phyloP scores from a whole-genome alignment of 1,140 invertebrate genomes.

The Cecropterus lyciades region DNA sequence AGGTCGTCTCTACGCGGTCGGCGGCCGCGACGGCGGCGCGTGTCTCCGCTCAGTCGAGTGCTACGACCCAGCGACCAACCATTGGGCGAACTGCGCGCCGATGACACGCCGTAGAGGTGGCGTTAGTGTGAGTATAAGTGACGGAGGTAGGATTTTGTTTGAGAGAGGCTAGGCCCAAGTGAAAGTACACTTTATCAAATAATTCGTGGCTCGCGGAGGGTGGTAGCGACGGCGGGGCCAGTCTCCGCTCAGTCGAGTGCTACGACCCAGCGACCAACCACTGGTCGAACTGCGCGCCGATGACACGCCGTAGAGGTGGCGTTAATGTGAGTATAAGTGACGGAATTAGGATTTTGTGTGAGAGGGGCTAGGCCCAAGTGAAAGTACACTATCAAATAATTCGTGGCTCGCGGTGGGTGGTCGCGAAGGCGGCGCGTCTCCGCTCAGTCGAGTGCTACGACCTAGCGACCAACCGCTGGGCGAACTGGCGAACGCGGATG shows the following conservation, averaged over 20 bases:
- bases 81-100: slow-evolving; percentile 94
- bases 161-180: too few relatives aligned
- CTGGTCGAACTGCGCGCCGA: slow-evolving; percentile 95
- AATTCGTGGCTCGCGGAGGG: too few relatives aligned
- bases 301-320: slow-evolving; percentile 94
- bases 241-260: slow-evolving; percentile 95
- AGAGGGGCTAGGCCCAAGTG: too few relatives aligned
- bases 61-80: slow-evolving; percentile 96
- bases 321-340: slow-evolving; percentile 85
- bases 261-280: slow-evolving; percentile 96
- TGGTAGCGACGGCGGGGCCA: slow-evolving; percentile 95
- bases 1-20: slow-evolving; percentile 95
- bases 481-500: too few relatives aligned
- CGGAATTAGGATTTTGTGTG: too few relatives aligned
- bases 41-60: slow-evolving; percentile 96
- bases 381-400: too few relatives aligned
- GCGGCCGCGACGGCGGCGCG: slow-evolving; percentile 95
- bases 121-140: slow-evolving; percentile 85
- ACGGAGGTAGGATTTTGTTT: too few relatives aligned
- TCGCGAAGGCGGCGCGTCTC: slow-evolving; percentile 95
- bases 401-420: slow-evolving; percentile 97
- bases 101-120: slow-evolving; percentile 96
- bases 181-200: too few relatives aligned
- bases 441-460: slow-evolving; percentile 97
- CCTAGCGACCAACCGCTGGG: slow-evolving; percentile 96